Evolutionary conservation across 2,888 invertebrate genomes (phyloP).

Genomic region (Drosophila infuscata): DNA sequence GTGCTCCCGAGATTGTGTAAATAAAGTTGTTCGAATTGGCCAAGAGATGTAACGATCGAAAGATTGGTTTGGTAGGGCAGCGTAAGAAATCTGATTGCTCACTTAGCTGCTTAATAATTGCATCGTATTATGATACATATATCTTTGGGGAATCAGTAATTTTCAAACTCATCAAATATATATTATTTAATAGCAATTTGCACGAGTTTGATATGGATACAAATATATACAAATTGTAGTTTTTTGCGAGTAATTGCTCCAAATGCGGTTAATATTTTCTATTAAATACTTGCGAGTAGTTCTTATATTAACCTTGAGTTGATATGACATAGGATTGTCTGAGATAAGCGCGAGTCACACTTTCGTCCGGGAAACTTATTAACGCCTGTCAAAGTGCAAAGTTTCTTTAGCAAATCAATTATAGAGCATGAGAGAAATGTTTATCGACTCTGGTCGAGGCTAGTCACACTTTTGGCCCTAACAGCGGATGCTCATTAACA

Average conservation of each 20-base stretch:
- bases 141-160: not conserved
- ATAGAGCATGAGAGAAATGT: not conserved
- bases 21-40: constrained; percentile 59
- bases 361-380: not conserved
- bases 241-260: not conserved
- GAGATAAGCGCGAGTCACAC: not conserved
- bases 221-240: not conserved
- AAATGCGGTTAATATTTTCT: not conserved
- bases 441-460: not conserved
- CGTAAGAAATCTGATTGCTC: not conserved
- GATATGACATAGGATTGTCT: not conserved
- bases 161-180: not conserved
- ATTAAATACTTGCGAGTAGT: not conserved
- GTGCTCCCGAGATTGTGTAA: constrained; percentile 40
- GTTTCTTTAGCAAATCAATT: not conserved
- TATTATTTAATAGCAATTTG: too few species aligned
- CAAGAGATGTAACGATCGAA: constrained; percentile 9
- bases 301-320: not conserved
- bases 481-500: constrained; percentile 16
- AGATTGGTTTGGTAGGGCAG: constrained; percentile 13
- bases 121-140: not conserved
- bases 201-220: not conserved
- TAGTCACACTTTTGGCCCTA: constrained; percentile 3
- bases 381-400: not conserved
- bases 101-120: not conserved